Conservation (phyloP, 2,888 invertebrate species). For the Glyphotaelius pellucidus region DNA sequence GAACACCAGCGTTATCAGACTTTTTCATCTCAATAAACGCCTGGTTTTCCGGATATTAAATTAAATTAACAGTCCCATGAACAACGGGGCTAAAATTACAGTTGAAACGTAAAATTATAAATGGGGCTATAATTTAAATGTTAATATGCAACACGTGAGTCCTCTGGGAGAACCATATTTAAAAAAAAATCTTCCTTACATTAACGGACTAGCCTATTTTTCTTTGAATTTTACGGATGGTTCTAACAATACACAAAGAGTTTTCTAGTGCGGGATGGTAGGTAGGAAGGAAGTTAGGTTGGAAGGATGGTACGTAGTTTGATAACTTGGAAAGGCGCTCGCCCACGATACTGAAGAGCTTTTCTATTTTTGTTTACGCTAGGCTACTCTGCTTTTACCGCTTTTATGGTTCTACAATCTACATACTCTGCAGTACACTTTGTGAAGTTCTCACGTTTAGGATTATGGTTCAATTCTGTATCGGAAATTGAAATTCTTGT, state of each 20-base stretch:
- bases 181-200: neutral
- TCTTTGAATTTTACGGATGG: neutral
- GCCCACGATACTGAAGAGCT: neutral
- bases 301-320: neutral
- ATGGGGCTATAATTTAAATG: neutral
- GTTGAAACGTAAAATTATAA: no score
- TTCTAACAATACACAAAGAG: neutral
- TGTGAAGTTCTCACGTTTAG: neutral
- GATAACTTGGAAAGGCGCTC: neutral
- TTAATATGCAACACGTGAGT: neutral
- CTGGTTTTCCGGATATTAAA: no score
- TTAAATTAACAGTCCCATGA: no score
- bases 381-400: neutral
- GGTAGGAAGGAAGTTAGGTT: no score
- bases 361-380: neutral
- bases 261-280: neutral
- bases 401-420: neutral
- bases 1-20: no score
- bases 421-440: neutral
- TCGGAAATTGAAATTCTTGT: neutral
- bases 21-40: no score
- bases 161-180: neutral
- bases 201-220: neutral
- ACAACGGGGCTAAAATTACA: no score
- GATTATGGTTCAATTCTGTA: neutral